Evolutionary conservation across 1,140 invertebrate species (phyloP), one percentile per base, ranked within the genome.

Genomic region (Caerostris extrusa): DNA sequence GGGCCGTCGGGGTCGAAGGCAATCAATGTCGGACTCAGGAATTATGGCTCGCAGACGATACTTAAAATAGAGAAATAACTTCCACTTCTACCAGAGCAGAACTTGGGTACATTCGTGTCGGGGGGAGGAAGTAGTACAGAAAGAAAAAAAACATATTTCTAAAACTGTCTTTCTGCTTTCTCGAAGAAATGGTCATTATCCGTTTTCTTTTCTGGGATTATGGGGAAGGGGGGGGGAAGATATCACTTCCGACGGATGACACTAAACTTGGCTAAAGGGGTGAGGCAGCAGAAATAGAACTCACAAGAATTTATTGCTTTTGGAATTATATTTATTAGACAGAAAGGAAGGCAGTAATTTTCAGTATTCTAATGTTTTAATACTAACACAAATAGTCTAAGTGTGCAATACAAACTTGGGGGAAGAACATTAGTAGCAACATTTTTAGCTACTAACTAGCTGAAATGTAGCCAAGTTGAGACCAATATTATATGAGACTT

Each of bases 1-100:
- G 19, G 7, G 69, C 34, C 34, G 8, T 53, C 34, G 19, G 34
- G 69, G 7, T 77, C 34, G 14, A 34, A 50, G 3, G 50, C 8
- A 77, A 77, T 77, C 69, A 77, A 77, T 77, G 69, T 53, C 69
- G 19, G 12, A 77, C 69, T 34, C 69, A 14, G 50, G 69, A 77
- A 77, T 50, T 77, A 77, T 14, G 34, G 10, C 34, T 5, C 69
- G 10, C 60, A 10, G 10, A 61, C 10, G 69, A 77, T 34, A 34
- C 69, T 77, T 77, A 50, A 50, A 77, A 34, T 77, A 50, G 34
- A 77, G 50, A 12, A 77, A 77, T 34, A 50, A 77, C 19, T 50
- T 4, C 60, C 10, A 60, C 58, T 14, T 17, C 60, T 10, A 10
- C 60, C 10, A 64, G 14, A 64, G 17, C 61, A 64, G 17, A 64